Conservation (phyloP, 2,888 invertebrate species). For the Dendrolimus houi region DNA sequence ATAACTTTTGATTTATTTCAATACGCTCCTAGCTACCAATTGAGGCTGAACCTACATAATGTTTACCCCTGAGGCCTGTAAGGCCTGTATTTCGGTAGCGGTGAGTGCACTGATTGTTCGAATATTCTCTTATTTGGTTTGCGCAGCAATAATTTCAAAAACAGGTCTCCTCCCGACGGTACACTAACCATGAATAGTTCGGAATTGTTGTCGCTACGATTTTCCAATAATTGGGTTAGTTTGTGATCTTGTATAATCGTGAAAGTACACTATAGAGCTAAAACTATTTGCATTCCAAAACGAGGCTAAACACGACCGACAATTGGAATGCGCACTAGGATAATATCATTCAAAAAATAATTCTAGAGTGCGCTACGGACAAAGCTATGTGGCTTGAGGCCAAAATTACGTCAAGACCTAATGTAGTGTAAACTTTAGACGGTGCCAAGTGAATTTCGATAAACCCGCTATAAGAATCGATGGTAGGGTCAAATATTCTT, state of each 20-base stretch:
- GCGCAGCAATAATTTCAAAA: not conserved
- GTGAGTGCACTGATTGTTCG: slow-evolving; percentile 1
- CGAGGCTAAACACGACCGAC: slow-evolving; percentile 4
- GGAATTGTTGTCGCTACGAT: not conserved
- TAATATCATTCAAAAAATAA: slow-evolving; percentile 32
- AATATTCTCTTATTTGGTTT: not conserved
- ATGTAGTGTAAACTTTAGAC: slow-evolving; percentile 61
- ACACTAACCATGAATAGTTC: slow-evolving; percentile 1
- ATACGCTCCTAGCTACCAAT: not conserved
- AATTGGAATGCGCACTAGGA: slow-evolving; percentile 18
- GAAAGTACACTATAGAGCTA: slow-evolving; percentile 9
- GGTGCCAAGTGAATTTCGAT: slow-evolving; percentile 53
- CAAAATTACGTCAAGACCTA: slow-evolving; percentile 46
- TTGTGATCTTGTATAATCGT: slow-evolving; percentile 3
- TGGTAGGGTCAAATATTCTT: slow-evolving; percentile 5
- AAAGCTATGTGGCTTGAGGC: slow-evolving; percentile 43
- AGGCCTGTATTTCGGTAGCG: not conserved
- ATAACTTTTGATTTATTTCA: not conserved
- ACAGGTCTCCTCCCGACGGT: not conserved
- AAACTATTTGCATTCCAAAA: slow-evolving; percentile 18
- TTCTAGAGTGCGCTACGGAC: slow-evolving; percentile 22
- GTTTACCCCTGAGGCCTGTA: not conserved
- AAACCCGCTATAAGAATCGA: slow-evolving; percentile 33
- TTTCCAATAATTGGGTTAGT: not conserved
- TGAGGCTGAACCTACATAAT: not conserved